A percentile compares a stretch with the other conserved stretches of the same genome.
Evolutionary conservation across 92 coral and sea anemone species (phyloP).

Genomic region (Galaxea fascicularis): DNA sequence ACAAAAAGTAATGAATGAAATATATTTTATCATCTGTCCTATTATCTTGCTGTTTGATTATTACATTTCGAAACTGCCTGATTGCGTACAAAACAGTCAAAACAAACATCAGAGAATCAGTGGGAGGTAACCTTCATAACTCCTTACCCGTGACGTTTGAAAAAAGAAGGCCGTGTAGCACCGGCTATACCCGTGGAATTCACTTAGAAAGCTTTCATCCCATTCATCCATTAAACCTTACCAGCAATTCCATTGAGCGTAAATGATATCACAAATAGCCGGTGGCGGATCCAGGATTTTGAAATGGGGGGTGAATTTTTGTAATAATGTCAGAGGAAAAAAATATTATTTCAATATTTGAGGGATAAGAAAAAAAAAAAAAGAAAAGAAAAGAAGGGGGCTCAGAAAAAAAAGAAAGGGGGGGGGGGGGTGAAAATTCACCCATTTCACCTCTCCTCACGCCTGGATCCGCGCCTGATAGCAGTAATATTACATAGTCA

Average conservation of each 20-base stretch:
- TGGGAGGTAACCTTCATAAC: constrained; percentile 5
- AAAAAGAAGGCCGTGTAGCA: constrained; percentile 12
- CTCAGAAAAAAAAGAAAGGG: no score
- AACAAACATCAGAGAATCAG: constrained; percentile 6
- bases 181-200: constrained; percentile 9
- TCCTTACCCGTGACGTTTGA: constrained; percentile 9
- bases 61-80: constrained; percentile 6
- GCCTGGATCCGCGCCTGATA: no score
- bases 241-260: not conserved
- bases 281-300: no score
- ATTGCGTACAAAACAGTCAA: constrained; percentile 11
- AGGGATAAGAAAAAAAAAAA: no score
- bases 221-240: not conserved
- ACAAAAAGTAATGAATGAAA: constrained; percentile 2
- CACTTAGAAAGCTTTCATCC: not conserved
- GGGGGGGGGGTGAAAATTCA: no score
- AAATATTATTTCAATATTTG: no score
- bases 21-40: not conserved
- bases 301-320: no score
- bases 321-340: no score
- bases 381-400: no score
- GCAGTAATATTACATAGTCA: constrained; percentile 5
- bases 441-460: no score
- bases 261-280: not conserved
- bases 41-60: constrained; percentile 3